These are phyloP conservation scores for Ctenodactylus gundi DNA, from an alignment of 2,113 vertebrate species.

Conservation along the genomic window DNA sequence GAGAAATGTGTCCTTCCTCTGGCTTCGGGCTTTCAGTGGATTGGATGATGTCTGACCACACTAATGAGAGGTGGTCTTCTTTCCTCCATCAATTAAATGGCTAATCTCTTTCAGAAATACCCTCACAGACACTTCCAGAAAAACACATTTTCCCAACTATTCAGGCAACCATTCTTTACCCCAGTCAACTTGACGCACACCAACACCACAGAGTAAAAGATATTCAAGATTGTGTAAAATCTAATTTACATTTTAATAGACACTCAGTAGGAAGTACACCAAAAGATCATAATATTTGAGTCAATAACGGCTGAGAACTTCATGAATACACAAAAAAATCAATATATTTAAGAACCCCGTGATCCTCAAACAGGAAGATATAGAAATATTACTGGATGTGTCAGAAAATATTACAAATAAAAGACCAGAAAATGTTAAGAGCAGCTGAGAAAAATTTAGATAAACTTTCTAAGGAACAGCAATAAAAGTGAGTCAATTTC, in stretches of 20 bases:
- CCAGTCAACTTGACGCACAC: background rate
- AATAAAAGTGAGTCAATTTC: constrained; percentile 51
- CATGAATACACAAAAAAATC: background rate
- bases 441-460: background rate
- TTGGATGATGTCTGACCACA: background rate
- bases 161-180: background rate
- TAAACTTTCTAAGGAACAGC: constrained; percentile 7
- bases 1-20: background rate
- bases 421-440: constrained; percentile 28
- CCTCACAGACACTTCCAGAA: background rate
- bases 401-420: background rate
- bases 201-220: background rate
- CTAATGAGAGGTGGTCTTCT: background rate
- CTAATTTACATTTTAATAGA: background rate
- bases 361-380: background rate
- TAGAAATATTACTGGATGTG: background rate
- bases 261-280: background rate
- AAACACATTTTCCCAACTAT: background rate
- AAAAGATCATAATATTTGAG: background rate
- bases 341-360: background rate
- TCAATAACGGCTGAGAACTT: background rate
- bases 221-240: background rate
- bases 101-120: background rate
- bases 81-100: background rate
- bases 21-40: background rate